Evolutionary conservation across 2,113 vertebrate genomes (phyloP).

Genomic region (Cyprinus carpio): DNA sequence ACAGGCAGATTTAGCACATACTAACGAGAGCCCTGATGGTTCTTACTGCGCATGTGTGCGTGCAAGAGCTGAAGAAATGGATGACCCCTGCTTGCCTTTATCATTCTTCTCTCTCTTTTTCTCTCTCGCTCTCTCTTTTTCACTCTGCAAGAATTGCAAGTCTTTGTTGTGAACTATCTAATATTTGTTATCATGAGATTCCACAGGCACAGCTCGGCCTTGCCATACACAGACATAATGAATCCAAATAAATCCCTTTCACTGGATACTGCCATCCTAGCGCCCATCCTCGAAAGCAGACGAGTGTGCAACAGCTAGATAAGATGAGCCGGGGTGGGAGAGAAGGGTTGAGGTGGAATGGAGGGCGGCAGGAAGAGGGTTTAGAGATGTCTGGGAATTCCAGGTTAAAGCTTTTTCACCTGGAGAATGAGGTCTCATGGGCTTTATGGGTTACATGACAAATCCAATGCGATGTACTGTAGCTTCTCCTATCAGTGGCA

Average conservation of each 20-base stretch:
- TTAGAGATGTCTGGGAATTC: slow-evolving; percentile 42
- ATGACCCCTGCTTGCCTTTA: slow-evolving; percentile 32
- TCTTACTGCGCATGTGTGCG: slow-evolving; percentile 17
- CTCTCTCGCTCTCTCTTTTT: not conserved
- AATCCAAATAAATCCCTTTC: slow-evolving; percentile 58
- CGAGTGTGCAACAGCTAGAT: slow-evolving; percentile 52
- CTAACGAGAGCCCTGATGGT: slow-evolving; percentile 47
- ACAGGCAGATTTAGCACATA: slow-evolving; percentile 52
- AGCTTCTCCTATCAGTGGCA: slow-evolving; percentile 31
- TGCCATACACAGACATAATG: slow-evolving; percentile 50
- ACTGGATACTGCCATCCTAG: slow-evolving; percentile 43
- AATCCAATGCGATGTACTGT: slow-evolving; percentile 33
- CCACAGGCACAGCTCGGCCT: slow-evolving; percentile 48
- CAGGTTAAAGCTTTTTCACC: slow-evolving; percentile 44
- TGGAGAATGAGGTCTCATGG: slow-evolving; percentile 28
- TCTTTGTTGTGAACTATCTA: slow-evolving; percentile 47
- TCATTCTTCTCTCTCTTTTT: slow-evolving; percentile 5
- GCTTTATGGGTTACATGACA: slow-evolving; percentile 40
- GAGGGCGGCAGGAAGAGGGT: slow-evolving; percentile 22
- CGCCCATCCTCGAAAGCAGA: slow-evolving; percentile 40
- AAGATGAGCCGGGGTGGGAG: slow-evolving; percentile 47
- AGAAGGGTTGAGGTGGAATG: slow-evolving; percentile 37
- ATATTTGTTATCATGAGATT: slow-evolving; percentile 58
- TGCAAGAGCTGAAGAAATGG: slow-evolving; percentile 19
- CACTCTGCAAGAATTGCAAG: slow-evolving; percentile 38